Percentiles rank a stretch among this genome's conserved stretches.
phyloP scores from a whole-genome alignment of 92 coral and sea anemone species.

The Micromussa lordhowensis region DNA sequence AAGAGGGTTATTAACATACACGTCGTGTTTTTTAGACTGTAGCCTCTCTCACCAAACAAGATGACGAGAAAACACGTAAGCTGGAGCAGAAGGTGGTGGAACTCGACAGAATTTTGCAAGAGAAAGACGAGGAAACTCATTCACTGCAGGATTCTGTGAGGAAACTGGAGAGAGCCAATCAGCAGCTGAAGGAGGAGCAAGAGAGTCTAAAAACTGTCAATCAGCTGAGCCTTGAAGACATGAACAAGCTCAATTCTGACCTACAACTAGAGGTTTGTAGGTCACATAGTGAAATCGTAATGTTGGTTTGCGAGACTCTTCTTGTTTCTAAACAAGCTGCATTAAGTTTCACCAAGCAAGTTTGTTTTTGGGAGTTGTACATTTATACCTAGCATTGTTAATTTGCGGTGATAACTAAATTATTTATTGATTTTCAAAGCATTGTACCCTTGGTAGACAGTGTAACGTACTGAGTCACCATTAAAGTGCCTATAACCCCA shows the following conservation, averaged over 20 bases:
- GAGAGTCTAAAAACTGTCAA: slow-evolving; percentile 77
- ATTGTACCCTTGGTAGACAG: no score
- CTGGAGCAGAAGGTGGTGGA: slow-evolving; percentile 60
- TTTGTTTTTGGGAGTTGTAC: neutral
- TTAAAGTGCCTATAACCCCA: no score
- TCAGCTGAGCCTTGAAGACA: slow-evolving; percentile 76
- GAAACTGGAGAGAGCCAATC: slow-evolving; percentile 69
- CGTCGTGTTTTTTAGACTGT: slow-evolving; percentile 47
- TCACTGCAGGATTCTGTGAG: slow-evolving; percentile 55
- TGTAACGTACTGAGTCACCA: neutral
- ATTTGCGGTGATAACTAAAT: no score
- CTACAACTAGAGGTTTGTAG: slow-evolving; percentile 75
- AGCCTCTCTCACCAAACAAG: slow-evolving; percentile 59
- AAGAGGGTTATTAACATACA: neutral
- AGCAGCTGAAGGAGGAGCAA: slow-evolving; percentile 75
- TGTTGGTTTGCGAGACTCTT: neutral
- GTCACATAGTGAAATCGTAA: neutral
- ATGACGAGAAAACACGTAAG: slow-evolving; percentile 48
- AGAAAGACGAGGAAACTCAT: slow-evolving; percentile 64
- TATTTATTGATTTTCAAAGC: neutral
- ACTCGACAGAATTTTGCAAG: slow-evolving; percentile 54
- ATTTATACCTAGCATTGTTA: no score
- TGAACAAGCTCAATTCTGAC: slow-evolving; percentile 62
- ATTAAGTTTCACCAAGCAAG: no score
- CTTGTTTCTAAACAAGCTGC: no score